Evolutionary conservation across 1,140 invertebrate genomes (phyloP), one percentile per base, ranked within the genome.

Genomic region (Eupeodes corollae): DNA sequence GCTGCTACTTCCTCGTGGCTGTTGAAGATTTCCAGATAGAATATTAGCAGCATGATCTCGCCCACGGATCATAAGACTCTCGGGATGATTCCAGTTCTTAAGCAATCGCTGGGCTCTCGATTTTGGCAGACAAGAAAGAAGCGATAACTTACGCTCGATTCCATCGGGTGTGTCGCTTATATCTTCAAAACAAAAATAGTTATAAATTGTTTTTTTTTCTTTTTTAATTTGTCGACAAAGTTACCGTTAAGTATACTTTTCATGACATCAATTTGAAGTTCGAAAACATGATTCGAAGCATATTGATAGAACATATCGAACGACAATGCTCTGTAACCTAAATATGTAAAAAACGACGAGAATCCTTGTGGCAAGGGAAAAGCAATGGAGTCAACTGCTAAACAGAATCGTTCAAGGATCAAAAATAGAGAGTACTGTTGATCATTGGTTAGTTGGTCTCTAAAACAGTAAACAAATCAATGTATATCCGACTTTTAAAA

Each of bases 351-450:
- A 70, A 90, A 91, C 11, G 87, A 88, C 11, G 82, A 82, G 57
- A 89, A 90, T 16, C 88, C 88, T 59, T 86, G 82, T 21, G 87
- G 86, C 48, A 88, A 69, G 1, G 88, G 87, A 69, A 84, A 90
- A 10, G 86, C 86, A 42, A 86, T 74, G n/a, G 75, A 78, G 61
- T 88, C 85, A 18, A 82, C 76, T 1, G 86, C 80, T 49, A 84
- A 73, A 53, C 80, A 80, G 69, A 86, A 89, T 48, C 84, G 76
- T 60, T 88, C 84, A 33, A 89, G 57, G 13, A 84, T 73, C 43
- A 79, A 77, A 56, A 88, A 86, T 14, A 88, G 63, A 15, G 84
- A 70, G 61, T 77, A 77, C 49, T 79, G 76, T 58, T 80, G 77
- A 8, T 73, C 75, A 48, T 78, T 75, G 8, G 78, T 72, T 64